Conservation (phyloP, 2,888 invertebrate genomes). For the Pachydiplax longipennis region DNA sequence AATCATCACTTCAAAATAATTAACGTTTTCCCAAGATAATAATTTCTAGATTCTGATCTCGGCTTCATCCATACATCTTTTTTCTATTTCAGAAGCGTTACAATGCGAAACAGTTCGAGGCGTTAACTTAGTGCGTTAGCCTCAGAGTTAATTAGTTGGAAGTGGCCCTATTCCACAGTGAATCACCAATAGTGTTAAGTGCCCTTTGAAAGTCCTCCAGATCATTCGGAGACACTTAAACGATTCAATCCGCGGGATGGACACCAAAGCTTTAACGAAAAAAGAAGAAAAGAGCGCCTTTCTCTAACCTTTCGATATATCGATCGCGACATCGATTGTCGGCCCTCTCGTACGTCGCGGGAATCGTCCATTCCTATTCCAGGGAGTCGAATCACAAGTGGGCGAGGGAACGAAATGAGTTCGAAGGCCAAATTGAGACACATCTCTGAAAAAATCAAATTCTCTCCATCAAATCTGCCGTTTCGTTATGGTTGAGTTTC, state of each 20-base stretch:
- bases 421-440: slow-evolving; percentile 4
- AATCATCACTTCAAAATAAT: too few species aligned
- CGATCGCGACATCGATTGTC: slow-evolving; percentile 16
- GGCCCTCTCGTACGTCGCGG: background rate
- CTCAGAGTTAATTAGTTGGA: too few species aligned
- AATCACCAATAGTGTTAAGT: too few species aligned
- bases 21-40: too few species aligned
- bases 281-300: background rate
- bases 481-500: background rate
- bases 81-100: too few species aligned
- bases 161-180: too few species aligned
- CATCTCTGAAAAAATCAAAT: background rate
- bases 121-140: too few species aligned
- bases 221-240: background rate
- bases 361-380: slow-evolving; percentile 10
- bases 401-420: background rate
- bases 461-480: background rate
- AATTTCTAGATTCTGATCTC: too few species aligned
- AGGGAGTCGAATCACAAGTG: background rate
- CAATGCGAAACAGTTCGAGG: too few species aligned
- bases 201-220: too few species aligned
- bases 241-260: background rate
- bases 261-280: background rate
- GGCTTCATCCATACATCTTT: too few species aligned
- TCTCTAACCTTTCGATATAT: background rate